These are phyloP conservation scores for Drosophila baimaii DNA, from an alignment of 1,140 invertebrate species.

Conservation along the genomic window DNA sequence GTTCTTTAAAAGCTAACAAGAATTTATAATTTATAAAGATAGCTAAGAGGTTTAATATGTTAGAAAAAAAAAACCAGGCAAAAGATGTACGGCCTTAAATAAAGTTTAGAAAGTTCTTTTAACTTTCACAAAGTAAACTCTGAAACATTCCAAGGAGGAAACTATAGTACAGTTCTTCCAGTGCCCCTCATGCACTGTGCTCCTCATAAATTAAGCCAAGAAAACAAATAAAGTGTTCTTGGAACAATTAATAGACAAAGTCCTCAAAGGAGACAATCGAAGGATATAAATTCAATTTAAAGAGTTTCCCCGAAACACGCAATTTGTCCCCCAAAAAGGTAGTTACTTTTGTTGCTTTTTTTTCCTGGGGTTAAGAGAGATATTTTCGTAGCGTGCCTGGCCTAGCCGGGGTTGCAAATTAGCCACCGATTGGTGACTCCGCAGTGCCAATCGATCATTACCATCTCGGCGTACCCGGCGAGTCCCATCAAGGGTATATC, in stretches of 20 bases:
- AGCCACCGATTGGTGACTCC: conserved; percentile 6
- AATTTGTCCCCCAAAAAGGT: conserved; percentile 10
- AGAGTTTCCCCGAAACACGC: conserved; percentile 12
- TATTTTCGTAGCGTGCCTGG: conserved; percentile 44
- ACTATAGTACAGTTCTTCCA: background rate
- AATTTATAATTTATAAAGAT: no score
- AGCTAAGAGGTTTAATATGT: no score
- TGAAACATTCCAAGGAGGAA: no score
- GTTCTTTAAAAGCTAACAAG: no score
- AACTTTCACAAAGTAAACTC: background rate
- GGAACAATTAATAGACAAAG: background rate
- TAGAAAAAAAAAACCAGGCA: no score
- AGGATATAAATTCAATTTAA: conserved; percentile 14
- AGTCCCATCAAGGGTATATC: conserved; percentile 1
- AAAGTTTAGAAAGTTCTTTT: background rate
- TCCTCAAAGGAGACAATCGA: background rate
- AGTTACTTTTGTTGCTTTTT: background rate
- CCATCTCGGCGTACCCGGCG: background rate
- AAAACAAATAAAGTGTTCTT: conserved; percentile 1
- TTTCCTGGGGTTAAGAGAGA: background rate
- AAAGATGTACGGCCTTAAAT: no score
- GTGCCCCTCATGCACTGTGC: background rate
- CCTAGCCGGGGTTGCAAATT: conserved; percentile 26
- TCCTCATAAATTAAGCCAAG: background rate
- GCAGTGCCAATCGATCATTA: conserved; percentile 48